Conservation (phyloP, 2,113 vertebrate genomes). For the Lophochroa leadbeateri region DNA sequence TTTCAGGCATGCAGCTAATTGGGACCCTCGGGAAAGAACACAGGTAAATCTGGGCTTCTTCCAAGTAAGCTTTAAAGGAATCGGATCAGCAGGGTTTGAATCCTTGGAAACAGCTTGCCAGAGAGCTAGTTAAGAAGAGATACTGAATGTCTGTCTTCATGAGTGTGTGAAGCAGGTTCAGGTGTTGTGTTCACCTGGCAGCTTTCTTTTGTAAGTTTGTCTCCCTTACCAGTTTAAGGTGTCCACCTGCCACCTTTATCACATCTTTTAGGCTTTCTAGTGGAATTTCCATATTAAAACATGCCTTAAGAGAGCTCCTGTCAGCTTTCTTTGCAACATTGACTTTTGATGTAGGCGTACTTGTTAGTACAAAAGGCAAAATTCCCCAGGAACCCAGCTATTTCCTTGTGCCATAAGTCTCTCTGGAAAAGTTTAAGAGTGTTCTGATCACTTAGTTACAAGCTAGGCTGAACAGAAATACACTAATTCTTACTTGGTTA, state of each 20-base stretch:
- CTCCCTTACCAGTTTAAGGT: background rate
- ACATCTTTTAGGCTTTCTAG: background rate
- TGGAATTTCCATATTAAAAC: constrained; percentile 24
- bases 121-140: background rate
- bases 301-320: background rate
- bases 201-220: background rate
- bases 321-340: constrained; percentile 10
- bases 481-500: background rate
- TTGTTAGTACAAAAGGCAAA: constrained; percentile 24
- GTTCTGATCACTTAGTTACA: background rate
- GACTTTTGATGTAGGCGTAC: background rate
- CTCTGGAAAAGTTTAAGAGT: background rate
- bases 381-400: background rate
- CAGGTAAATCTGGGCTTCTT: background rate
- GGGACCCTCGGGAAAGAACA: background rate
- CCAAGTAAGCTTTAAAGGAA: background rate
- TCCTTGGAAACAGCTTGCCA: background rate
- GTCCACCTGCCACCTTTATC: background rate
- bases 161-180: background rate
- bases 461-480: background rate
- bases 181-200: background rate
- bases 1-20: background rate
- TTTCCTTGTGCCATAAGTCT: background rate
- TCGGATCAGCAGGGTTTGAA: background rate
- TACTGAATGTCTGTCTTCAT: background rate